These are phyloP conservation scores for Elymnias hypermnestra DNA, from an alignment of 1,140 invertebrate genomes.

Conservation along the genomic window DNA sequence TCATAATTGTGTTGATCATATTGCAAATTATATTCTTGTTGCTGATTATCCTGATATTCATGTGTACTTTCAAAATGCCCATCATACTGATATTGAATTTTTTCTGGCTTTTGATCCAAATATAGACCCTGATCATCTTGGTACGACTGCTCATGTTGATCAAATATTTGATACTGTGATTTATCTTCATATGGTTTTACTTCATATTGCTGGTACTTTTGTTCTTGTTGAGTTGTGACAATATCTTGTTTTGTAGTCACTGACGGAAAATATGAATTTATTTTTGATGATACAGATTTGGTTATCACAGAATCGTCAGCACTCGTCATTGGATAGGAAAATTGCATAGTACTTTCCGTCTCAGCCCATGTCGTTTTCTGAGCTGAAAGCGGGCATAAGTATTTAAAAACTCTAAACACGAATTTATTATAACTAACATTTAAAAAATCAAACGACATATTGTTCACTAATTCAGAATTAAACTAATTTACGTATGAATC, in stretches of 20 bases:
- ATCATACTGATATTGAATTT: conserved; percentile 30
- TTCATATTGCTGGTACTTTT: conserved; percentile 66
- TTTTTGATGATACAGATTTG: conserved; percentile 50
- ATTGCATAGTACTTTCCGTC: conserved; percentile 47
- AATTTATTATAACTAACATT: conserved; percentile 36
- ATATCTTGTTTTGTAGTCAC: conserved; percentile 53
- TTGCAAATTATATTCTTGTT: conserved; percentile 32
- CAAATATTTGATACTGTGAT: conserved; percentile 37
- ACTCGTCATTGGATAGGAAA: conserved; percentile 51
- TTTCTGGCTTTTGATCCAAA: conserved; percentile 33
- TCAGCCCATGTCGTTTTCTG: conserved; percentile 65
- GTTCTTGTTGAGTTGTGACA: conserved; percentile 29
- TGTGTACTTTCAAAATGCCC: conserved; percentile 33
- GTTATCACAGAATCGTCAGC: conserved; percentile 44
- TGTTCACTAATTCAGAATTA: conserved; percentile 19
- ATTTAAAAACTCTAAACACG: conserved; percentile 38
- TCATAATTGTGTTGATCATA: conserved; percentile 25
- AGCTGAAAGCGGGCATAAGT: conserved; percentile 56
- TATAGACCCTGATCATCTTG: conserved; percentile 31
- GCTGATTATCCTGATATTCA: conserved; percentile 27
- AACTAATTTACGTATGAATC: conserved; percentile 29
- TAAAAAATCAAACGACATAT: conserved; percentile 40
- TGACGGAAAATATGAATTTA: conserved; percentile 43
- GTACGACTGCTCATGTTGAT: conserved; percentile 32
- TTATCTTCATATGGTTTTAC: conserved; percentile 70